A percentile compares a stretch with the other conserved stretches of the same genome.
phyloP scores from a whole-genome alignment of 2,888 invertebrate genomes.

The Amiota minor region DNA sequence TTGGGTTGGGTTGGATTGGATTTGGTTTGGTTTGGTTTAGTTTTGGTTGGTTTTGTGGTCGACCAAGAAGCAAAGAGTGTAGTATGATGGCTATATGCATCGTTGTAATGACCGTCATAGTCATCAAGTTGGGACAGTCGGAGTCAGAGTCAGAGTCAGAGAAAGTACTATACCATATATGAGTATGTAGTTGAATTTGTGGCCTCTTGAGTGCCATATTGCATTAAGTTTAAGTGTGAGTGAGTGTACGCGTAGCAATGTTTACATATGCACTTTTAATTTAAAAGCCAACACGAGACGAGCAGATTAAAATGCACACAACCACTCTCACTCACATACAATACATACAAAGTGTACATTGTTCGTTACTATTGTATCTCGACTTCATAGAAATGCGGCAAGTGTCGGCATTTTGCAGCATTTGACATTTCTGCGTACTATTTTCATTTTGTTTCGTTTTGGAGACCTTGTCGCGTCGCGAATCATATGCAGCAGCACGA shows the following conservation, averaged over 20 bases:
- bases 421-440: neutral
- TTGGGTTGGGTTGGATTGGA: conserved; percentile 34
- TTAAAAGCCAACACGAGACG: neutral
- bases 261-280: conserved; percentile 12
- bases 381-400: conserved; percentile 1
- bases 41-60: conserved; percentile 24
- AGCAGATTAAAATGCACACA: neutral
- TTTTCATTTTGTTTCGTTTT: neutral
- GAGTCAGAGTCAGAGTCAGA: neutral
- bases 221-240: conserved; percentile 2
- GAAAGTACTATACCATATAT: neutral
- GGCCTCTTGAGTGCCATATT: conserved; percentile 8
- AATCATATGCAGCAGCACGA: neutral
- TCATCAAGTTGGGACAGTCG: conserved; percentile 1
- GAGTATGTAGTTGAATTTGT: neutral
- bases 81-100: neutral
- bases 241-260: neutral
- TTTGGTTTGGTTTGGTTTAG: conserved; percentile 52
- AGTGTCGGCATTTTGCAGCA: conserved; percentile 1
- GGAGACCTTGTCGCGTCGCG: neutral
- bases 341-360: too few species aligned
- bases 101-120: neutral
- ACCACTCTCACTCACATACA: too few species aligned
- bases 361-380: too few species aligned
- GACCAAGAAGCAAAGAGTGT: neutral